Base-by-base conservation (phyloP, 2,888 invertebrate species). In the Drosophila hawaiiensis region DNA sequence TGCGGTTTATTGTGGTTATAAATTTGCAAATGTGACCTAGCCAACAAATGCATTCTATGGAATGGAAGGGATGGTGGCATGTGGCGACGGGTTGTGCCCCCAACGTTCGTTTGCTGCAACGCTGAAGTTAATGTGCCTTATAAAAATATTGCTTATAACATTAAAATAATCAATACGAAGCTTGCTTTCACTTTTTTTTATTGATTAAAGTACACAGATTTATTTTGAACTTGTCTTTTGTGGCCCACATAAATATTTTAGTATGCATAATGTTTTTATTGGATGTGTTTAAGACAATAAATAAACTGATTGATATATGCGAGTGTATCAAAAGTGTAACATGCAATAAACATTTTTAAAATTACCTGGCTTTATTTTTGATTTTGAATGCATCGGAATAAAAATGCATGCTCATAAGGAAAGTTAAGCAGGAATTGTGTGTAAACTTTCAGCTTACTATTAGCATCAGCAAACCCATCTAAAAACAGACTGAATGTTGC, bases 1-100 rank as follows among this genome's bases (percentile, higher is more conserved):
- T 78, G 76, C 78, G 72, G 68, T 79, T 78, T 78, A 78, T 78
- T 78, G 79, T 71, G 76, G 79, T 66, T 78, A 76, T 78, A 78
- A 76, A 78, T 76, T 68, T 25, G 67, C 50, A 76, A 67, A 71
- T 77, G 61, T 63, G 65, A 65, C 35, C 39, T 61, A 47, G 37
- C 62, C 59, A 64, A 19, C 37, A 59, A 47, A 61, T 65, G 75
- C 64, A 70, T 33, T 69, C 37, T 19, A 6, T 35, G 14, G 28
- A 3, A 4, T 4, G 16, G 9, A n/a, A 14, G 10, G 19, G 12
- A 6, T 4, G 14, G 29, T 6, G 9, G 12, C 2, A 16, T 16
- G 47, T 16, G 16, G 9, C 25, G 4, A 25, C 25, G 25, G 16
- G 22, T 47, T 16, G 14, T 47, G 47, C 47, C 47, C 9, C 50